Percentiles rank a stretch among this genome's conserved stretches.
Evolutionary conservation across 2,797 vertebrate genomes (phyloP).

Genomic region (Lates japonicus): DNA sequence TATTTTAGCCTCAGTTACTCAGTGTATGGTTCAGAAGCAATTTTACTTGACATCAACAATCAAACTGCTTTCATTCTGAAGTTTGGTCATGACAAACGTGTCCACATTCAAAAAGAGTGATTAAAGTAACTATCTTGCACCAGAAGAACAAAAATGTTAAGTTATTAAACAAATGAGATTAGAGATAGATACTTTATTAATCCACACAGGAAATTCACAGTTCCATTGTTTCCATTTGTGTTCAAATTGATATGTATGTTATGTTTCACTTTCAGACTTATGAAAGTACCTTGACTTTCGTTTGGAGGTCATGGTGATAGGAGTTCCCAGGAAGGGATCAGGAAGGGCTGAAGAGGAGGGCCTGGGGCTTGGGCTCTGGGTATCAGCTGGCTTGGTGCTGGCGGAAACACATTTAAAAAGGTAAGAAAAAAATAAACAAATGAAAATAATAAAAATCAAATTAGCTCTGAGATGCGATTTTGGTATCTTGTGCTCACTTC

Average conservation of each 20-base stretch:
- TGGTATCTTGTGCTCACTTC: slow-evolving; percentile 81
- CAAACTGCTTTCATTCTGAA: background rate
- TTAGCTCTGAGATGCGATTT: background rate
- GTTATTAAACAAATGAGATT: background rate
- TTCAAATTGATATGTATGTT: background rate
- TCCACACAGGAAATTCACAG: no score
- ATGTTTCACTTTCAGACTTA: background rate
- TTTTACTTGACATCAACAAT: background rate
- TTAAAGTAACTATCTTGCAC: background rate
- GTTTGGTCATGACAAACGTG: no score
- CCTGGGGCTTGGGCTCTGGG: slow-evolving; percentile 53
- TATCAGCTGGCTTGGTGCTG: slow-evolving; percentile 80
- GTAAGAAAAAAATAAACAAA: background rate
- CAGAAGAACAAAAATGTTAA: background rate
- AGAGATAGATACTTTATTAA: no score
- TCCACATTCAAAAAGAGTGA: background rate
- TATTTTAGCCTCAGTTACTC: background rate
- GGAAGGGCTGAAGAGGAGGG: slow-evolving; percentile 70
- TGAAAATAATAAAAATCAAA: background rate
- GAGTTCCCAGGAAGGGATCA: slow-evolving; percentile 93
- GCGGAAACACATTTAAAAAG: slow-evolving; percentile 14
- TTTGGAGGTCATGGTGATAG: slow-evolving; percentile 87
- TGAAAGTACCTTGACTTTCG: slow-evolving; percentile 89
- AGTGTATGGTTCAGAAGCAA: no score
- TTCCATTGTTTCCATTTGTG: background rate